Evolutionary conservation across 2,113 vertebrate species (phyloP).

Genomic region (Vulpes lagopus): DNA sequence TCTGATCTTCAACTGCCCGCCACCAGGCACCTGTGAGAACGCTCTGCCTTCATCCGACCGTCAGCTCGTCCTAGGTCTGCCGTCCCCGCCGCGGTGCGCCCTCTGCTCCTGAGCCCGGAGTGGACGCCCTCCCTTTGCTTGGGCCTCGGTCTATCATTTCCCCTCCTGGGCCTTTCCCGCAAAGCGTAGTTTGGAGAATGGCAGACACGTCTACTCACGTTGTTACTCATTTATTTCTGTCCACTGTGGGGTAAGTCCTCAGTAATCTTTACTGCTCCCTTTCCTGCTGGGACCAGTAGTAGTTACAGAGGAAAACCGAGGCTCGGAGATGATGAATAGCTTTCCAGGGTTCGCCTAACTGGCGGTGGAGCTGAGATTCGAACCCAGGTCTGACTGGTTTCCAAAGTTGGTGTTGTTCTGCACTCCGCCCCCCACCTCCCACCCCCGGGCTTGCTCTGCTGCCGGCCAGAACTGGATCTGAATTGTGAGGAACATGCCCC

Average conservation of each 20-base stretch:
- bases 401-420: not conserved
- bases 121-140: not conserved
- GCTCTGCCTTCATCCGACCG: not conserved
- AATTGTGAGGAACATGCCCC: not conserved
- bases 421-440: rapidly evolving
- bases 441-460: not conserved
- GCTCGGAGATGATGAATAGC: not conserved
- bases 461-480: not conserved
- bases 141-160: not conserved
- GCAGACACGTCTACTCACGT: not conserved
- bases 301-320: not conserved
- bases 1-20: not conserved
- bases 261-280: not conserved
- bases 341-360: not conserved
- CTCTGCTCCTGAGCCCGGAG: rapidly evolving
- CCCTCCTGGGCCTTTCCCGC: not conserved
- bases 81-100: rapidly evolving
- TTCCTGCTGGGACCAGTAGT: not conserved
- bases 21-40: not conserved
- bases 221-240: not conserved
- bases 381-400: not conserved
- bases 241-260: not conserved
- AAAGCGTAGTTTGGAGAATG: not conserved
- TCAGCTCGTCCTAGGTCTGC: not conserved
- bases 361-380: not conserved